Base-by-base conservation (phyloP, 2,797 vertebrate species). In the Epinephelus malabaricus region DNA sequence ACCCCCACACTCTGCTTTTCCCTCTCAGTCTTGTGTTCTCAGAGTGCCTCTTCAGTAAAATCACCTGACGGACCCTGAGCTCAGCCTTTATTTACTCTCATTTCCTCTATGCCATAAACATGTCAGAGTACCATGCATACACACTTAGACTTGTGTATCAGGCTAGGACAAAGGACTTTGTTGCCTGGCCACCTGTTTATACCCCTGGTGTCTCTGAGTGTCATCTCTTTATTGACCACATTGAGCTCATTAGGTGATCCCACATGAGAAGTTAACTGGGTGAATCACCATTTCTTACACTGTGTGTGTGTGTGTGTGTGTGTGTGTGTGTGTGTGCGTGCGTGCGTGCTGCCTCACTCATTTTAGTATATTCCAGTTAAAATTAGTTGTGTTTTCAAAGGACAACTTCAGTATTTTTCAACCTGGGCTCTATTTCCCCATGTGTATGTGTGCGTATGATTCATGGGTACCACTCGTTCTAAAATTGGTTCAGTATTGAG, bases 181-280 rank as follows among this genome's bases (percentile, higher is more conserved):
- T 40, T 21, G 50, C 15, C 60, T 45, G 6, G 62, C 51, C 43
- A 43, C 21, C 17, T 40, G 15, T 58, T 58, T 14, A 15, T 14
- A 15, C 43, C 7, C 19, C 8, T 13, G 45, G 17, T 38, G 25
- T 34, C 3, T 55, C 7, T 45, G 1, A 34, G 51, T 54, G 18
- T 58, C 53, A 59, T 76, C 40, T 58, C 45, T 51, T 59, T 15
- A 51, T 47, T 50, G 46, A 25, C 11, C 25, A 21, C 21, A 25
- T 38, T 38, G 18, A 34, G 55, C 18, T 72, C 11, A 59, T 74
- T 50, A 64, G 11, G 45, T 43, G 25, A 51, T 64, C 55, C 27
- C 34, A 27, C 51, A 47, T 0, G 0, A 27, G 25, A 45, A 53
- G 45, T 17, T 49, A 40, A 50, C 38, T 12, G 47, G 3, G 6